Percentiles rank a stretch among this genome's conserved stretches.
These are phyloP conservation scores for Micropoecilia bifurca DNA, from an alignment of 2,797 vertebrate species.

Conservation along the genomic window DNA sequence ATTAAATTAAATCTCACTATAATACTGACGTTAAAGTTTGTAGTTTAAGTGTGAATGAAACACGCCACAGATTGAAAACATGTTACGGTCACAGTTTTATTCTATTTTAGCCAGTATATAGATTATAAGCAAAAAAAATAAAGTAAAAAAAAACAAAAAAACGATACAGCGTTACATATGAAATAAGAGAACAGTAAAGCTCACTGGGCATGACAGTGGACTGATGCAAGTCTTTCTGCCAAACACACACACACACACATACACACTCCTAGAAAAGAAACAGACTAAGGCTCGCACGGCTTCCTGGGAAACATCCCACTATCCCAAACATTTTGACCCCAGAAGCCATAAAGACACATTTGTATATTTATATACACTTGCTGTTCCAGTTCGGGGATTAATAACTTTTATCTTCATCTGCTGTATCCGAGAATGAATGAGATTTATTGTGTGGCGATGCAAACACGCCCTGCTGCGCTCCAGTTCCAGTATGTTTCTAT, in stretches of 20 bases:
- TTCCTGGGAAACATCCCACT: slow-evolving; percentile 34
- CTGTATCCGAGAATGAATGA: slow-evolving; percentile 43
- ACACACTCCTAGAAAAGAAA: slow-evolving; percentile 46
- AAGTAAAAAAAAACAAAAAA: slow-evolving; percentile 31
- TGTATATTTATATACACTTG: slow-evolving; percentile 19
- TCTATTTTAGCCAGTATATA: slow-evolving; percentile 69
- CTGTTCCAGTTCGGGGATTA: slow-evolving; percentile 9
- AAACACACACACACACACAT: slow-evolving; percentile 40
- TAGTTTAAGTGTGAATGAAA: slow-evolving; percentile 1
- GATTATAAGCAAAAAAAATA: slow-evolving; percentile 39
- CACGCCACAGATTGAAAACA: slow-evolving; percentile 16
- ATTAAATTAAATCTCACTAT: neutral
- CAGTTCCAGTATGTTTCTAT: slow-evolving; percentile 62
- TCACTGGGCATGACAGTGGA: slow-evolving; percentile 33
- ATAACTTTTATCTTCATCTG: slow-evolving; percentile 31
- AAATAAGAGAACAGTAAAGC: slow-evolving; percentile 41
- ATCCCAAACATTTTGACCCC: slow-evolving; percentile 42
- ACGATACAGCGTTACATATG: slow-evolving; percentile 61
- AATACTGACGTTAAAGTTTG: neutral
- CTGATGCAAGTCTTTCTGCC: slow-evolving; percentile 30
- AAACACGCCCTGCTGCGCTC: slow-evolving; percentile 61
- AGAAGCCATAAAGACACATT: slow-evolving; percentile 22
- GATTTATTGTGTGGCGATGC: slow-evolving; percentile 42
- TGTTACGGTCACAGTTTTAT: slow-evolving; percentile 73
- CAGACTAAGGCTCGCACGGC: slow-evolving; percentile 36